These are phyloP conservation scores for Aspidiotus destructor DNA, from an alignment of 2,888 invertebrate species.

Conservation along the genomic window DNA sequence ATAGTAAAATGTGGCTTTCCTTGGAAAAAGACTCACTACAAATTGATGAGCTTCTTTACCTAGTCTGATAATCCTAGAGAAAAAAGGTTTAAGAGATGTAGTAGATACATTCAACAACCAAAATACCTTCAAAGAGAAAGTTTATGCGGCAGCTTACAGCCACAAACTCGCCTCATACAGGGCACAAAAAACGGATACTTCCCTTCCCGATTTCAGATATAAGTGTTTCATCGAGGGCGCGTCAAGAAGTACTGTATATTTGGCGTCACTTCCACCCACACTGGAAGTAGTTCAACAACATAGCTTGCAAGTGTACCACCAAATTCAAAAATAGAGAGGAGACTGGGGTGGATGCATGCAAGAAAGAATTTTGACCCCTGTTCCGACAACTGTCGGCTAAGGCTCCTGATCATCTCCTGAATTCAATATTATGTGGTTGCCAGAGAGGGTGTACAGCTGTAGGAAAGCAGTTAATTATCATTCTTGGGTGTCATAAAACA, in stretches of 20 bases:
- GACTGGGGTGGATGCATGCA: conserved; percentile 11
- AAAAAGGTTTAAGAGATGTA: neutral
- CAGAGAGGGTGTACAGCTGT: neutral
- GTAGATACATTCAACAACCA: neutral
- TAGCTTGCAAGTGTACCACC: conserved; percentile 22
- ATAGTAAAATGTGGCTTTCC: too few relatives aligned
- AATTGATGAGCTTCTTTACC: too few relatives aligned
- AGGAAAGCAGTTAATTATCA: neutral
- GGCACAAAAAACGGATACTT: neutral
- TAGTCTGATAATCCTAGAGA: neutral
- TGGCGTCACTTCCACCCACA: conserved; percentile 28
- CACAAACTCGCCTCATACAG: neutral
- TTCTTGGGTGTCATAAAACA: too few relatives aligned
- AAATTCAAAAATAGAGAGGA: conserved; percentile 27
- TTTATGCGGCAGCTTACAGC: neutral
- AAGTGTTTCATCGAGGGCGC: neutral
- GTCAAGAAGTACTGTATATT: neutral
- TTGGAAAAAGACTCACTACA: too few relatives aligned
- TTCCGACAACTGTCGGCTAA: conserved; percentile 2
- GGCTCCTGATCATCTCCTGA: neutral
- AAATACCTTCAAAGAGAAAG: neutral
- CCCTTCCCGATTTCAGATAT: neutral
- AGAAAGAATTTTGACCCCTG: conserved; percentile 11
- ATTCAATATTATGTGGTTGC: too few relatives aligned
- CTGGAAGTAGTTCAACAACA: conserved; percentile 22